Base-by-base conservation (phyloP, 2,888 invertebrate species). In the Sarcophaga rosellei region DNA sequence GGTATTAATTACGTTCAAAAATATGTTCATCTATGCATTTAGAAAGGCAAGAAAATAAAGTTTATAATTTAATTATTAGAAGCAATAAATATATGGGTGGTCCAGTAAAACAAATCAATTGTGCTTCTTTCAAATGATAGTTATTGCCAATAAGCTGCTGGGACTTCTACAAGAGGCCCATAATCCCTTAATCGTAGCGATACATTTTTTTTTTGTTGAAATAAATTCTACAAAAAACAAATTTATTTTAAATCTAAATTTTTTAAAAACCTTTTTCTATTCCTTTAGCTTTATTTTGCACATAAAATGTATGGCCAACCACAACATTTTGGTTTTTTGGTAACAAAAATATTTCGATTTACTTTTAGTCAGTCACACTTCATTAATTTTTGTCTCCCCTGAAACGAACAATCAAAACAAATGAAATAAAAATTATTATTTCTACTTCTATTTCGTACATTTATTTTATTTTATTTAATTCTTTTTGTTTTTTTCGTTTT, bases 281-380 rank as follows among this genome's bases (percentile, higher is more conserved):
- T 59, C 1, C 17, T 17, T 15, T 53, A 15, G 17, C 4, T 53
- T 53, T 53, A 53, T 15, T 77, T 76, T 47, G 3, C 35, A 15
- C 12, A 53, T 15, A 15, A 53, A 72, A 47, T 82, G 21, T 73
- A 53, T 76, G 70, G 47, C 21, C 12, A 59, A 62, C 77, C 82
- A 62, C 82, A 73, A 82, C 12, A 66, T 82, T 82, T 82, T 72
- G 82, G 76, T 72, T 82, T 69, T 59, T 47, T 10, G 45, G 25
- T 59, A 47, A 65, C 45, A 45, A 59, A 47, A 61, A 70, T 76
- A 59, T 45, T 25, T 63, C 23, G 35, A 21, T 76, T 69, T 69
- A 11, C 47, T 73, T 69, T 47, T 72, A 47, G 77, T 77, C 77
- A 82, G 77, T 77, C 77, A 82, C 76, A 77, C 82, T 77, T 82